A percentile compares a stretch with the other conserved stretches of the same genome.
These are phyloP conservation scores for Dryobates pubescens DNA, from an alignment of 2,797 vertebrate species.

Conservation along the genomic window DNA sequence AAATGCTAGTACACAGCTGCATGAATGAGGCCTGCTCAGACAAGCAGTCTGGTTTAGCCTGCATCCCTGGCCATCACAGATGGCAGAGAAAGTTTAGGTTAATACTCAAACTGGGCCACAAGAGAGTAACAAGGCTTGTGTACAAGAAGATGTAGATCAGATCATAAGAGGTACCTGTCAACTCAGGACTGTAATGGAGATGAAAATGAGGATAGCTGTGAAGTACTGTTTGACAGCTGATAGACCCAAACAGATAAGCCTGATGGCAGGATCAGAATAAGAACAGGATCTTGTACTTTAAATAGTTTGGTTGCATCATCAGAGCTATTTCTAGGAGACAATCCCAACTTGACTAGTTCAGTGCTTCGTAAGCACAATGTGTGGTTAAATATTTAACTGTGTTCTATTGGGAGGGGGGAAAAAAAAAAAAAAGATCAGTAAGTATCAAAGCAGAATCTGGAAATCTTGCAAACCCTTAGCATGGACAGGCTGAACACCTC, in stretches of 20 bases:
- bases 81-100: not conserved
- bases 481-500: not conserved
- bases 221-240: not conserved
- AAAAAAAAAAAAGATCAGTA: not conserved
- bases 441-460: not conserved
- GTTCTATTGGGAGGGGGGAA: not conserved
- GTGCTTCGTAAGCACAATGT: not conserved
- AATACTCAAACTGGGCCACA: not conserved
- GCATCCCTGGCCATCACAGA: not conserved
- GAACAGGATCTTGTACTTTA: not conserved
- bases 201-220: not conserved
- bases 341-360: not conserved
- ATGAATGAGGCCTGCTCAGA: not conserved
- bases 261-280: not conserved
- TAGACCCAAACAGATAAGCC: not conserved
- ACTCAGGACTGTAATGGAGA: not conserved
- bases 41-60: not conserved
- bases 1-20: not conserved
- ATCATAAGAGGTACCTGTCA: not conserved
- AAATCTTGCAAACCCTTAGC: not conserved
- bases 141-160: not conserved
- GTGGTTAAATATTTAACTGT: not conserved
- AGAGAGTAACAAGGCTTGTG: not conserved
- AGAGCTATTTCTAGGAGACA: not conserved
- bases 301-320: not conserved